Evolutionary conservation across 2,888 invertebrate species (phyloP).

Genomic region (Leptinotarsa rubiginosa): DNA sequence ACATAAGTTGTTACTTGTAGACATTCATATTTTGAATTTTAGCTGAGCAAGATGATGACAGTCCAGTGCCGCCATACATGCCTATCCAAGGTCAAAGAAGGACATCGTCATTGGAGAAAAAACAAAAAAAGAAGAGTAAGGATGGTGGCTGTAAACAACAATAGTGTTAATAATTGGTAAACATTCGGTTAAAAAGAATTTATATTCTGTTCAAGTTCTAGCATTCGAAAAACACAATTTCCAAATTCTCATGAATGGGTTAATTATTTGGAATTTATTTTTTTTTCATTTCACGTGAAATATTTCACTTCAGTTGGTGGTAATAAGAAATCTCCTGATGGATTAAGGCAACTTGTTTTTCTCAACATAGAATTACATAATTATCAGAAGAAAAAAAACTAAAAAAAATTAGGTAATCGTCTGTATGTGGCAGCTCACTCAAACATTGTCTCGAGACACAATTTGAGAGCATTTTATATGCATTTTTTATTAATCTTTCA

Average conservation of each 20-base stretch:
- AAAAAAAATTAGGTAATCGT: no score
- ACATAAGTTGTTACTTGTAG: neutral
- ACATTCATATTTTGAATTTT: neutral
- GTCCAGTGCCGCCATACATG: constrained; percentile 78
- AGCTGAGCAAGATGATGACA: constrained; percentile 66
- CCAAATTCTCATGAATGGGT: neutral
- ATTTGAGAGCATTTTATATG: neutral
- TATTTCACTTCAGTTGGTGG: no score
- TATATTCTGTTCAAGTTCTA: no score
- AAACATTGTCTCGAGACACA: no score
- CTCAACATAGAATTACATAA: no score
- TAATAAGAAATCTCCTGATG: no score
- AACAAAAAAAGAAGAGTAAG: constrained; percentile 64
- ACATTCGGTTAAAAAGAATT: neutral
- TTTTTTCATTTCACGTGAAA: no score
- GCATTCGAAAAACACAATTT: no score
- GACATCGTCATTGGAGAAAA: constrained; percentile 73
- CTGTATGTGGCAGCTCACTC: no score
- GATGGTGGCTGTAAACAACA: constrained; percentile 64
- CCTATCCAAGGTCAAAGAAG: constrained; percentile 81
- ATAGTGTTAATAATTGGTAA: constrained; percentile 43
- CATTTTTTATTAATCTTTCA: neutral
- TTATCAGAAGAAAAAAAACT: no score
- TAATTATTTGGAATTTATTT: no score
- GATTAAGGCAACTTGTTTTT: no score